Evolutionary conservation across 2,888 invertebrate species (phyloP).

Genomic region (Acanthosoma haemorrhoidale): DNA sequence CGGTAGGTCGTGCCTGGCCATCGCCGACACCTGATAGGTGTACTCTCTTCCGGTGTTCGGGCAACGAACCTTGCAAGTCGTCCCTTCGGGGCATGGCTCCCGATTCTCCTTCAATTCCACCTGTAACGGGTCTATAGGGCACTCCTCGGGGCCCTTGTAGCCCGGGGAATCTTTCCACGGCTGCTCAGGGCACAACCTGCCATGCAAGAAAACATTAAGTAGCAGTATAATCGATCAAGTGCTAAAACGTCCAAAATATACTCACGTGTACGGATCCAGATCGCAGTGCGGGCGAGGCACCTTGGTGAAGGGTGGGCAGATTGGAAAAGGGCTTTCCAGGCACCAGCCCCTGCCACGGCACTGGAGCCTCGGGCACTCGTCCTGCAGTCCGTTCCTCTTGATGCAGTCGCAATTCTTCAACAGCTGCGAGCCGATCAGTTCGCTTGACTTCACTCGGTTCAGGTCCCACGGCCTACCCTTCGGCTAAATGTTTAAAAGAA

Average conservation of each 20-base stretch:
- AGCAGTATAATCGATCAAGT: too few relatives aligned
- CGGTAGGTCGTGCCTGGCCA: not conserved
- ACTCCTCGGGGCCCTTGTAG: not conserved
- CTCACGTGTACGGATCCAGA: not conserved
- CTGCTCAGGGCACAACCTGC: not conserved
- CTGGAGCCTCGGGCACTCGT: slow-evolving; percentile 38
- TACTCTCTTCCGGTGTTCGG: not conserved
- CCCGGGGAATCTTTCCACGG: not conserved
- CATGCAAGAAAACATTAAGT: not conserved
- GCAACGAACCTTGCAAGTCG: slow-evolving; percentile 3
- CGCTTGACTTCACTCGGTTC: slow-evolving; percentile 35
- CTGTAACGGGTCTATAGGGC: not conserved
- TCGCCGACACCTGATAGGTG: not conserved
- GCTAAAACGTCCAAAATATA: not conserved
- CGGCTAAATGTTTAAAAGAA: too few relatives aligned
- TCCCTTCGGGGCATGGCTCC: not conserved
- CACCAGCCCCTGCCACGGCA: slow-evolving; percentile 40
- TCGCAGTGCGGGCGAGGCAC: not conserved
- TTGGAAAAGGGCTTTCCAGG: slow-evolving; percentile 36
- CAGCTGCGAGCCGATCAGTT: slow-evolving; percentile 38
- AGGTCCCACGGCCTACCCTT: slow-evolving; percentile 38
- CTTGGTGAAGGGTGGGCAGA: slow-evolving; percentile 39
- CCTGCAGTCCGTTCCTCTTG: slow-evolving; percentile 40
- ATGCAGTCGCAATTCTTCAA: slow-evolving; percentile 35
- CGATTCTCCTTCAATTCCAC: not conserved